Evolutionary conservation across 2,113 vertebrate species (phyloP).

Genomic region (Piaya cayana): DNA sequence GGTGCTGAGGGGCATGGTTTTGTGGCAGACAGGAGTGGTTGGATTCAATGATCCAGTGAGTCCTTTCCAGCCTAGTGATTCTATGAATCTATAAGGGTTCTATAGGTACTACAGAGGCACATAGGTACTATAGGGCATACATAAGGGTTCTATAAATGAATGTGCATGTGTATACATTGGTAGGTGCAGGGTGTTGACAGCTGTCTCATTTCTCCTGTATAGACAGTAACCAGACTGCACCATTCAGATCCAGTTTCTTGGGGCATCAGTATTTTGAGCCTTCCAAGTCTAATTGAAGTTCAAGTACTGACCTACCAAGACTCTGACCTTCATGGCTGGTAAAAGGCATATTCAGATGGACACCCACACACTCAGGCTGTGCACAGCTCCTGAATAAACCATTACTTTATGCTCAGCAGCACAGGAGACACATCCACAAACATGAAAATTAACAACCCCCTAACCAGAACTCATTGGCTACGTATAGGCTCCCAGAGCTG

Average conservation of each 20-base stretch:
- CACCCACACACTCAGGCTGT: not conserved
- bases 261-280: not conserved
- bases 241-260: not conserved
- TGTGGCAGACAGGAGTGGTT: too few relatives aligned
- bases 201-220: not conserved
- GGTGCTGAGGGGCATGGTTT: too few relatives aligned
- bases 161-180: fast-evolving
- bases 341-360: not conserved
- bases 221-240: not conserved
- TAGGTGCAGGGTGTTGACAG: not conserved
- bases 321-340: not conserved
- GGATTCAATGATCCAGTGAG: too few relatives aligned
- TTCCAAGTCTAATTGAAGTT: not conserved
- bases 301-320: not conserved
- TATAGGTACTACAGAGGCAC: too few relatives aligned
- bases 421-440: fast-evolving
- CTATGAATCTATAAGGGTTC: too few relatives aligned
- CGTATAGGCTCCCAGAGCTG: not conserved
- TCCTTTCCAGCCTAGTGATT: too few relatives aligned
- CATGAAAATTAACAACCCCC: not conserved
- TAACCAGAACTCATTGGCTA: not conserved
- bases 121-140: too few relatives aligned
- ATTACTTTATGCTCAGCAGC: not conserved
- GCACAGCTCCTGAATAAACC: not conserved
- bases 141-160: not conserved